Percentiles rank a stretch among this genome's conserved stretches.
Conservation (phyloP, 2,888 invertebrate species). For the Erebia aethiops region DNA sequence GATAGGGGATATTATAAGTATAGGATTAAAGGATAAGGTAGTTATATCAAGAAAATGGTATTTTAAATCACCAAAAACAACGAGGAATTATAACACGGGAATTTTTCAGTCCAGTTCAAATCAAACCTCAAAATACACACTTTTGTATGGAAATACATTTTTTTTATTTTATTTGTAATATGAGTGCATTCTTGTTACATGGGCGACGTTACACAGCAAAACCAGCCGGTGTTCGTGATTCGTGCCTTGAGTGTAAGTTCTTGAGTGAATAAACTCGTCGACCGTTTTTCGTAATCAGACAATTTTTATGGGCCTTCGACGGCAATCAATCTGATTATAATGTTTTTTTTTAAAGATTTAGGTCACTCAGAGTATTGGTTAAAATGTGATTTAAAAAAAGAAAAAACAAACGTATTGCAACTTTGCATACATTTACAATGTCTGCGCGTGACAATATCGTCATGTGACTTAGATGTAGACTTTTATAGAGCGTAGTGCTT, state of each 20-base stretch:
- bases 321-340: not conserved
- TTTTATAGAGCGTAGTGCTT: too few species aligned
- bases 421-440: too few species aligned
- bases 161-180: not conserved
- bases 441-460: too few species aligned
- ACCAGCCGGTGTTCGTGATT: conserved; percentile 54
- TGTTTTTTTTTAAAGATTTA: too few species aligned
- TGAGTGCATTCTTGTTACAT: conserved; percentile 24
- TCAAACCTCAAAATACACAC: conserved; percentile 17
- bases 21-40: conserved; percentile 5
- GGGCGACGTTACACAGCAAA: conserved; percentile 35
- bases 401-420: too few species aligned
- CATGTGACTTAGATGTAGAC: too few species aligned
- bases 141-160: not conserved
- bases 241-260: conserved; percentile 41
- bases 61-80: conserved; percentile 21
- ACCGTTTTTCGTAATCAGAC: too few species aligned
- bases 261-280: not conserved
- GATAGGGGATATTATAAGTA: conserved; percentile 7
- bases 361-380: too few species aligned
- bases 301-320: not conserved
- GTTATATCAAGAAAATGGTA: conserved; percentile 6
- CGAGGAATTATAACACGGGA: conserved; percentile 15
- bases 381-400: too few species aligned
- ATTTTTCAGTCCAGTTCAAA: conserved; percentile 15